Percentiles rank a stretch among this genome's conserved stretches.
Evolutionary conservation across 2,113 vertebrate genomes (phyloP).

Genomic region (Thunnus maccoyii): DNA sequence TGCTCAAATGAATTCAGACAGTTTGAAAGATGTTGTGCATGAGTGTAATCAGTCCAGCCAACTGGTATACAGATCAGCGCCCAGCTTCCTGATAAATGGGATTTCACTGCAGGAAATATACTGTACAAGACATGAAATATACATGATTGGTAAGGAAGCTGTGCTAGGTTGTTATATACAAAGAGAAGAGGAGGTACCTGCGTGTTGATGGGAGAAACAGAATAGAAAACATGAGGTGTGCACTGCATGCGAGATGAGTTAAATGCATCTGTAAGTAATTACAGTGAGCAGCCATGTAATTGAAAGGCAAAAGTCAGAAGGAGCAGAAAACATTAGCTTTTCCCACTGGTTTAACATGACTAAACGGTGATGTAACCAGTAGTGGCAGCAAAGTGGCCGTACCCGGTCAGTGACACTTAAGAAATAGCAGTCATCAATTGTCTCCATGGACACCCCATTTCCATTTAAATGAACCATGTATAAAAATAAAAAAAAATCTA

Average conservation of each 20-base stretch:
- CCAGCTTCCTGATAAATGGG: background rate
- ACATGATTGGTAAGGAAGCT: background rate
- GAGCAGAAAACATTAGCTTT: background rate
- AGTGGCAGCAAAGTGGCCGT: background rate
- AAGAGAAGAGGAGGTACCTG: background rate
- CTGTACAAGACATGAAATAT: background rate
- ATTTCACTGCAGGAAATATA: background rate
- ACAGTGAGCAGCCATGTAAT: background rate
- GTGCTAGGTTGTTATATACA: background rate
- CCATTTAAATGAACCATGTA: constrained; percentile 24
- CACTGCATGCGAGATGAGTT: background rate
- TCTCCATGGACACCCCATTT: background rate
- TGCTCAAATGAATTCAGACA: background rate
- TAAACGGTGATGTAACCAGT: background rate
- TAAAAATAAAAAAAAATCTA: background rate
- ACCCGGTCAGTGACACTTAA: background rate
- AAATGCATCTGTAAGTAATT: background rate
- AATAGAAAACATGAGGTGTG: background rate
- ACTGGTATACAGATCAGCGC: background rate
- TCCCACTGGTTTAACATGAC: background rate
- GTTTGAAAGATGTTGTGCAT: background rate
- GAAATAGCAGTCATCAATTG: background rate
- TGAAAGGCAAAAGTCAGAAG: background rate
- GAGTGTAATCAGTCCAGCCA: background rate
- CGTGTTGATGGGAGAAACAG: background rate